Base-by-base conservation (phyloP, 1,140 invertebrate species). In the Cardiocondyla obscurior region DNA sequence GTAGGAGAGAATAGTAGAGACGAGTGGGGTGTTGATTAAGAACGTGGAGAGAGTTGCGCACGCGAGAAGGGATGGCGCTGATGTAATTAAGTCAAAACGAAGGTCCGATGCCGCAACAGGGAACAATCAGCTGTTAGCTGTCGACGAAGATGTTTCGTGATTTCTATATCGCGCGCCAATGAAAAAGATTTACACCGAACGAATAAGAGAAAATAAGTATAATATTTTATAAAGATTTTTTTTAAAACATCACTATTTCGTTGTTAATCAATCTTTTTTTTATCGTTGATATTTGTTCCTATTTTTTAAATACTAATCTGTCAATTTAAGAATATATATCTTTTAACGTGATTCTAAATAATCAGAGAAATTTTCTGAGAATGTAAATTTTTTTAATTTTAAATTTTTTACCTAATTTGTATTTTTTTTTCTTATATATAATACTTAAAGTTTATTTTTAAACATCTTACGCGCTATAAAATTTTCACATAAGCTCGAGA, bases 51-150 rank as follows among this genome's bases (percentile, higher is more conserved):
- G 86, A 83, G 85, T 82, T 46, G 70, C 39, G 53, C 73, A 81
- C 76, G 81, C 62, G 58, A 19, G 85, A 69, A 76, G 76, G 77
- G 82, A 81, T 74, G 60, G 36, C 70, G 55, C 73, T 87, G 85
- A 87, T 84, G 85, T 85, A 91, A 90, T 91, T 90, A 90, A 89
- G 84, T 90, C 82, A 86, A 86, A 83, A 82, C 84, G 86, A 81
- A 82, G 85, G 49, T 46, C 46, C 53, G 72, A 46, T 62, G 58
- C 28, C 53, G 67, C 81, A 55, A 49, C 81, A 87, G 60, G 87
- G 85, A 88, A 89, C 88, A 90, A 90, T 90, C 89, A 90, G 90
- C 90, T 90, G 90, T 82, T 84, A 83, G 82, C 81, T 84, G 44
- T 85, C 81, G 62, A 65, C 69, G 77, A 57, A 77, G 60, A 60